Base-by-base conservation (phyloP, 2,797 vertebrate species). In the Platyrinchus mystaceus region DNA sequence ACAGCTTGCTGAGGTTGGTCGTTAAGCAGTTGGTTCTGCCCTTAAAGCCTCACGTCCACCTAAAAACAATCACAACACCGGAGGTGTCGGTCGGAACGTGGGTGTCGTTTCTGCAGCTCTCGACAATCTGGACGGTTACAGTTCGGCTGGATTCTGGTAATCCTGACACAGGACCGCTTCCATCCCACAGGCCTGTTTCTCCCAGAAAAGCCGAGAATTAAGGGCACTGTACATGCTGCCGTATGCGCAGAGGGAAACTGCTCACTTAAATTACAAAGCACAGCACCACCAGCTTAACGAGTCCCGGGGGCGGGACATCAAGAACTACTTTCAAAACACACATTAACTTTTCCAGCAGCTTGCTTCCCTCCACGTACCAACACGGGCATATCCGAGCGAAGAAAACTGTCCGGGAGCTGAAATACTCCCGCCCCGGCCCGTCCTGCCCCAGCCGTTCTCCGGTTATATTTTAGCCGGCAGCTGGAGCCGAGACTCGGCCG, bases 71-170 rank as follows among this genome's bases (percentile, higher is more conserved):
- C 76, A 3, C 68, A 50, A 6, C 60, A 20, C 1, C 27, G 15
- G 1, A 49, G 36, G 34, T 1, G 39, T 12, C 89, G 13, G 55
- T 4, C 2, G 4, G 36, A 76, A 43, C 2, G 14, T 0, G 43
- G 30, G 20, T 28, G 77, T 55, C 2, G 2, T 7, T 63, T 15
- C 56, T 32, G 56, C 41, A 30, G 13, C 6, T 13, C 63, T 28
- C 43, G 44, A 20, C 32, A 28, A 6, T 27, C 26, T 2, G 4
- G 8, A 46, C 1, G 5, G 3, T 39, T 30, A 34, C 1, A 1
- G 34, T 0, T 5, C 0, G 0, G 32, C 14, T 1, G 24, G 9
- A 4, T n/a, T 34, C 60, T 22, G 58, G 34, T 0, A 4, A 23
- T 3, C 30, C 28, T 6, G 41, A 18, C 0, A 7, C n/a, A 23